Evolutionary conservation across 2,113 vertebrate genomes (phyloP).

Genomic region (Poecile atricapillus): DNA sequence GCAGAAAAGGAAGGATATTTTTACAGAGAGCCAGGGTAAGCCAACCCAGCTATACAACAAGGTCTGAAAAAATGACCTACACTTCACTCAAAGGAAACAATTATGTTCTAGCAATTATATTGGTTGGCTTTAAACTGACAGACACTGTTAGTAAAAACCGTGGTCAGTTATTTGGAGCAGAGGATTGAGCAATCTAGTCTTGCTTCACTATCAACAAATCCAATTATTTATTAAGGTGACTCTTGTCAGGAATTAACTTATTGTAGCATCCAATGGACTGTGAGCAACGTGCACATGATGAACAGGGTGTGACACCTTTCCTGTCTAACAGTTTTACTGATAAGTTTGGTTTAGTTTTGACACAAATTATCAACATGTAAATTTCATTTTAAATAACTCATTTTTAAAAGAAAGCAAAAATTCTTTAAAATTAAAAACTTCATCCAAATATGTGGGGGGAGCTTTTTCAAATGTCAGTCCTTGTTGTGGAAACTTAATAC

Average conservation of each 20-base stretch:
- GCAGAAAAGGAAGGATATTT: neutral
- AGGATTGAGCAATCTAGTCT: slow-evolving; percentile 6
- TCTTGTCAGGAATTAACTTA: neutral
- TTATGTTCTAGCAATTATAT: neutral
- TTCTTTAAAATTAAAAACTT: neutral
- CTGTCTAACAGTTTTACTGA: neutral
- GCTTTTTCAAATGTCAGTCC: neutral
- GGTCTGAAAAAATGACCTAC: neutral
- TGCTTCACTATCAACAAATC: slow-evolving; percentile 23
- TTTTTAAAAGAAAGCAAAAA: neutral
- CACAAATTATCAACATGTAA: neutral
- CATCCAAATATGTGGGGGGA: neutral
- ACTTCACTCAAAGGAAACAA: neutral
- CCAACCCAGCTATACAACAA: neutral
- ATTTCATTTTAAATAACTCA: neutral
- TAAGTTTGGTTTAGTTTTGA: neutral
- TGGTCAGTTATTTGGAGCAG: neutral
- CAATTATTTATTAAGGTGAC: neutral
- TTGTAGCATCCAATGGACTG: neutral
- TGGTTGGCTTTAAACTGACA: neutral
- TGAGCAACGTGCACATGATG: neutral
- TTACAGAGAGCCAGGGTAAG: neutral
- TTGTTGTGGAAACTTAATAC: neutral
- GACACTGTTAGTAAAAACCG: neutral
- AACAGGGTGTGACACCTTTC: neutral